A percentile compares a stretch with the other conserved stretches of the same genome.
phyloP scores from a whole-genome alignment of 2,888 invertebrate genomes.

The Heliconius charithonia region DNA sequence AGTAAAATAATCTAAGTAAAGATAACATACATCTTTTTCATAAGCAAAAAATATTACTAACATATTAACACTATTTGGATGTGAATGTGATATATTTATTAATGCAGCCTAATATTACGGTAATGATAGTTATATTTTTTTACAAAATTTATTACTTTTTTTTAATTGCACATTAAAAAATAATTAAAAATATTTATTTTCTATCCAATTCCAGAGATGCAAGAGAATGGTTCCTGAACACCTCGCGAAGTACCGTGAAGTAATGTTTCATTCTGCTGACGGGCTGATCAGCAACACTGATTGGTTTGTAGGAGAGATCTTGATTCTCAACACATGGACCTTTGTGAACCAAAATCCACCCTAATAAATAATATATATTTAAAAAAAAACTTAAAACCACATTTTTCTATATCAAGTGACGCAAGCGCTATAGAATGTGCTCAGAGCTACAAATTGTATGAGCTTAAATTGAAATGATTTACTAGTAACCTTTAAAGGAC shows the following conservation, averaged over 20 bases:
- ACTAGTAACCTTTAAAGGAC: not conserved
- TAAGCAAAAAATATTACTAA: too few species aligned
- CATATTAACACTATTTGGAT: too few species aligned
- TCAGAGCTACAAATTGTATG: not conserved
- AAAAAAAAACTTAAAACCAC: not conserved
- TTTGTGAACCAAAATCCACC: conserved; percentile 41
- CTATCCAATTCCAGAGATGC: not conserved
- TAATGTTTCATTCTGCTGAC: conserved; percentile 28
- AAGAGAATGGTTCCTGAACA: conserved; percentile 21
- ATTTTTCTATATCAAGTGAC: not conserved
- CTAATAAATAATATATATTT: conserved; percentile 20
- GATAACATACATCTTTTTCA: too few species aligned
- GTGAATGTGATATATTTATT: too few species aligned
- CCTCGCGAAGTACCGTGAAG: conserved; percentile 22
- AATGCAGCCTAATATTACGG: too few species aligned
- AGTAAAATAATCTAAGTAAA: too few species aligned
- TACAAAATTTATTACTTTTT: too few species aligned
- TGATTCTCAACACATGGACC: conserved; percentile 34
- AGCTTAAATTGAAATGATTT: not conserved
- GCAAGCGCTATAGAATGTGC: too few species aligned
- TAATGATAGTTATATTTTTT: too few species aligned
- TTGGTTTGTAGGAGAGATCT: conserved; percentile 21
- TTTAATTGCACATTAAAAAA: too few species aligned
- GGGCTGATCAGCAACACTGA: not conserved
- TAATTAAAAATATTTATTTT: not conserved